Evolutionary conservation across 1,140 invertebrate genomes (phyloP), one percentile per base, ranked within the genome.

Genomic region (Tetragnatha versicolor): DNA sequence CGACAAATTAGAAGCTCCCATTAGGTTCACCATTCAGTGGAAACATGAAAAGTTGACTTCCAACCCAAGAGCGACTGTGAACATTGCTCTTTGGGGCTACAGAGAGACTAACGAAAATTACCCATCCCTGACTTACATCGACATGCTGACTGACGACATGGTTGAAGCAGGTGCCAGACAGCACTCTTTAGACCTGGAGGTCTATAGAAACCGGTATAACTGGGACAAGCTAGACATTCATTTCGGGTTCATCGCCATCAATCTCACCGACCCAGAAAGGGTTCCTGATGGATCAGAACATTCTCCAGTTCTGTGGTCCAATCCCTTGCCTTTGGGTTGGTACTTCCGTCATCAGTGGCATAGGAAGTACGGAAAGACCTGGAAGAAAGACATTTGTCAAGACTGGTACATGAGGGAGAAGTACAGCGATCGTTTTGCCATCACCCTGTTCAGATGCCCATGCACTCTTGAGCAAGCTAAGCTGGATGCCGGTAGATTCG

Each of bases 301-400:
- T 2, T 77, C 73, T 3, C 49, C 73, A 0, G 86, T 92, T 1
- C 86, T 97, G 2, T 98, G 95, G 95, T 95, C 93, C 83, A 90
- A 91, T 45, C 94, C 95, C 0, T 93, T 97, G 81, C 95, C 96
- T 0, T 85, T 98, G 3, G 94, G 88, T 0, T 98, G 96, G 96
- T 98, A 97, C 83, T 97, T 97, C 83, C 89, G 88, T 0, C 89
- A 91, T 0, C 94, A 97, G 85, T 98, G 95, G 94, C 91, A 94
- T 84, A 86, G 89, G 25, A 82, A 89, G 27, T 90, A 92, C 81
- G 94, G 94, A 6, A 85, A 88, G 4, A 73, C 80, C 3, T 98
- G 95, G 95, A 86, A 93, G 0, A 88, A 91, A 80, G 87, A 89
- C 7, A 89, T 94, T 79, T 97, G 96, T 84, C 91, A 96, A 85